A percentile compares a stretch with the other conserved stretches of the same genome.
Conservation (phyloP, 2,888 invertebrate species). For the Encarsia formosa region DNA sequence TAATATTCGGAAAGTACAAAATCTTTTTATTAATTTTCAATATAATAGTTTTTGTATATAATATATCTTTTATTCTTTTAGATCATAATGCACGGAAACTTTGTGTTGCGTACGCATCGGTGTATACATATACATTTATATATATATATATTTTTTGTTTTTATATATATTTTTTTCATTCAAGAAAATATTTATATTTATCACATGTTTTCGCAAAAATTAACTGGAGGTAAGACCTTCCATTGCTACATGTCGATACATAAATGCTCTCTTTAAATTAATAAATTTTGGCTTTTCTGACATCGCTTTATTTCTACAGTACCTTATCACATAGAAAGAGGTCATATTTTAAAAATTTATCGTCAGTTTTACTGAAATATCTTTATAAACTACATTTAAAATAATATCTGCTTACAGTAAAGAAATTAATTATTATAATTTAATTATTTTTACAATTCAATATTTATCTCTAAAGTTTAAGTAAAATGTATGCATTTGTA, state of each 20-base stretch:
- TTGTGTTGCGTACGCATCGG: constrained; percentile 18
- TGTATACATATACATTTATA: constrained; percentile 12
- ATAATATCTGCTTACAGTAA: not conserved
- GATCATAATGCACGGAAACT: constrained; percentile 17
- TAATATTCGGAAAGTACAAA: constrained; percentile 5
- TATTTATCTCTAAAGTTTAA: not conserved
- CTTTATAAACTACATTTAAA: constrained; percentile 5
- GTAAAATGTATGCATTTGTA: constrained; percentile 14
- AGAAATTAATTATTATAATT: not conserved
- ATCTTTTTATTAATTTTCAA: constrained; percentile 12
- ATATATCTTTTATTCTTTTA: constrained; percentile 13
- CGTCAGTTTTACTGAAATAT: constrained; percentile 8
- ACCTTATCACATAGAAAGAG: constrained; percentile 18
- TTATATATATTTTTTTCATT: too few species aligned
- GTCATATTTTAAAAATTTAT: constrained; percentile 8
- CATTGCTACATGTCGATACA: constrained; percentile 9
- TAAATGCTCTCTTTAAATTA: constrained; percentile 19
- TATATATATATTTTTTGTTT: too few species aligned
- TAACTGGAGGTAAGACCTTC: constrained; percentile 12
- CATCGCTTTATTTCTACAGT: constrained; percentile 9
- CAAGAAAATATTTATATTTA: constrained; percentile 19
- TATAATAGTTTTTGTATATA: constrained; percentile 19
- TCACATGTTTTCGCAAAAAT: constrained; percentile 22
- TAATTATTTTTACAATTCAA: not conserved
- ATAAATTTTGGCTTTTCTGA: constrained; percentile 6